phyloP scores from a whole-genome alignment of 1,140 invertebrate species.

The Drosophila kurseongensis region DNA sequence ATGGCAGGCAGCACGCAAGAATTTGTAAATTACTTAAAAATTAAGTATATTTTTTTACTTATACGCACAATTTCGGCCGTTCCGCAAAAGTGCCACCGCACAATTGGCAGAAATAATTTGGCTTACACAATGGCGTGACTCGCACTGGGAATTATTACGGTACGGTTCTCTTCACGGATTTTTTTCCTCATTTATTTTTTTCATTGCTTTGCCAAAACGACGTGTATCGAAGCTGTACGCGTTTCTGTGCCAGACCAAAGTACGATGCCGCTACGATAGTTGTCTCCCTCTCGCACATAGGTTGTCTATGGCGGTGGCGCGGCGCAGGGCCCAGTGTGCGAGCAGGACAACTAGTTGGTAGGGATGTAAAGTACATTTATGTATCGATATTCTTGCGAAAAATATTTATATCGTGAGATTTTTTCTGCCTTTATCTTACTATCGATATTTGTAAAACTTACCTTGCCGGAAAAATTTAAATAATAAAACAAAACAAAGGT shows the following conservation, averaged over 20 bases:
- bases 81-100: conserved; percentile 41
- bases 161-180: conserved; percentile 68
- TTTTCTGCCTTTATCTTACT: too few relatives aligned
- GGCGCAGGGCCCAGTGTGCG: conserved; percentile 54
- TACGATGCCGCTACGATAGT: conserved; percentile 43
- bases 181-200: conserved; percentile 81
- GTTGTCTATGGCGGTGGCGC: conserved; percentile 36
- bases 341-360: conserved; percentile 39
- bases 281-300: conserved; percentile 44
- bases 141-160: conserved; percentile 45
- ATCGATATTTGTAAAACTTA: too few relatives aligned
- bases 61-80: conserved; percentile 71
- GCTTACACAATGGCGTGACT: conserved; percentile 56
- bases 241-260: conserved; percentile 77
- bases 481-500: too few relatives aligned
- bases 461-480: too few relatives aligned
- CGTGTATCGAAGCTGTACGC: conserved; percentile 81
- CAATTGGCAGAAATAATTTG: conserved; percentile 43
- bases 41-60: conserved; percentile 50
- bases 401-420: too few relatives aligned
- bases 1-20: conserved; percentile 71
- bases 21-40: conserved; percentile 69
- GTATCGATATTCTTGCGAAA: too few relatives aligned
- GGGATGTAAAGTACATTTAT: background rate
- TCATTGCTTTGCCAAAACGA: conserved; percentile 77